Evolutionary conservation across 1,140 invertebrate species (phyloP), one percentile per base, ranked within the genome.

Genomic region (Papilio polyxenes): DNA sequence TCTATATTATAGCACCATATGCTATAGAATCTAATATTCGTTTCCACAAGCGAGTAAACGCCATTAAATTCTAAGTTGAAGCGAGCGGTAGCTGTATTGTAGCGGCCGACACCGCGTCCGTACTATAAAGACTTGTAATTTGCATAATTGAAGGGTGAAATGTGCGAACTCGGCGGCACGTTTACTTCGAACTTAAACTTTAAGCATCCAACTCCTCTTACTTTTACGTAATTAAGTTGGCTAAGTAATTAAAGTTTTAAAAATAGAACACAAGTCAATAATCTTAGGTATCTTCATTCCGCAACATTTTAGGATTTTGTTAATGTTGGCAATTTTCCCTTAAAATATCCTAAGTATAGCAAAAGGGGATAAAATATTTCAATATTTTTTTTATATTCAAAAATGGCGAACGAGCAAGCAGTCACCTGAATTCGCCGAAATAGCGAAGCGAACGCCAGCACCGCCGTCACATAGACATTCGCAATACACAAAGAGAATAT

Each of bases 131-230:
- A 62, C 76, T 62, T 40, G 76, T 78, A 62, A 78, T 78, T 78
- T 78, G 76, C 76, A 78, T 78, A 78, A 78, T 78, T 78, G 76
- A 78, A 78, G 76, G 76, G 76, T 62, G 76, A 78, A 78, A 78
- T 78, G 76, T 62, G 51, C 76, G 53, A 53, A 62, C 76, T 53
- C 75, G 49, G 49, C 75, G n/a, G 48, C 48, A 76, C 75, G 48
- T 78, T 78, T 78, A 78, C 76, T 31, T 78, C 23, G 4, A 78
- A 53, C 23, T 62, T 62, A 53, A 78, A 78, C 23, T 78, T 78
- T 78, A 62, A 78, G 31, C 15, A 56, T 53, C 65, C 65, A 69
- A 69, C 65, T 69, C 23, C 65, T 23, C 8, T 65, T 69, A 69
- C 65, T 69, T 37, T 69, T 15, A 69, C 10, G 31, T 69, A 69